Conservation (phyloP, 1,140 invertebrate species). For the Gonatopus flavifemur region DNA sequence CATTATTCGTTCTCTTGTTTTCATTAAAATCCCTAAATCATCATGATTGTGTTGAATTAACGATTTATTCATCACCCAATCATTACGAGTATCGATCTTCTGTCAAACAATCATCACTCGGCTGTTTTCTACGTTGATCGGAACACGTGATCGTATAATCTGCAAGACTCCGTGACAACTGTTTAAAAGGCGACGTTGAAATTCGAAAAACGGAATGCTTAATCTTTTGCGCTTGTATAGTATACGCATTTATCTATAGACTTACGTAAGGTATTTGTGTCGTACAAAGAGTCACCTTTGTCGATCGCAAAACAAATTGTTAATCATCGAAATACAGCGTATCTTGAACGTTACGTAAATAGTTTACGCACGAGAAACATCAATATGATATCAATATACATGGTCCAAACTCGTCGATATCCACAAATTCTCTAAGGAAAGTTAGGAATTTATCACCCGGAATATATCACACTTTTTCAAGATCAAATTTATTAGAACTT, state of each 20-base stretch:
- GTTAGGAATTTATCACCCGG: too few relatives aligned
- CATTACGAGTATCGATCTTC: too few relatives aligned
- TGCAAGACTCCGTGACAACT: background rate
- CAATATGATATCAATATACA: too few relatives aligned
- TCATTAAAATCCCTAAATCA: too few relatives aligned
- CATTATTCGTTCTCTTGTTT: too few relatives aligned
- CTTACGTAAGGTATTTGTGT: constrained; percentile 57
- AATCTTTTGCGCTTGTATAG: constrained; percentile 43
- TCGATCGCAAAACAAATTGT: constrained; percentile 58
- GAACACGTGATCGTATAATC: background rate
- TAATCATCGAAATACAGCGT: constrained; percentile 55
- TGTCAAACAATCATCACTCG: too few relatives aligned
- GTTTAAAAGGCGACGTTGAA: constrained; percentile 14
- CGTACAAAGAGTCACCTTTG: constrained; percentile 56
- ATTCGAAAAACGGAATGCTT: constrained; percentile 40
- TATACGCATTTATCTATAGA: constrained; percentile 48
- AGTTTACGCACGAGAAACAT: constrained; percentile 33
- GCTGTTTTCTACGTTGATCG: background rate
- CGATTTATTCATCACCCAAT: too few relatives aligned
- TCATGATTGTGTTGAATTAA: too few relatives aligned
- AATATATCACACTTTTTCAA: too few relatives aligned
- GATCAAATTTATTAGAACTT: too few relatives aligned
- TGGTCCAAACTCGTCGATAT: too few relatives aligned
- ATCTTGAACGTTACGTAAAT: constrained; percentile 51
- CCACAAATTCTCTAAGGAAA: too few relatives aligned